These are phyloP conservation scores for Scaptodrosophila lebanonensis DNA, from an alignment of 1,140 invertebrate genomes.

Conservation along the genomic window DNA sequence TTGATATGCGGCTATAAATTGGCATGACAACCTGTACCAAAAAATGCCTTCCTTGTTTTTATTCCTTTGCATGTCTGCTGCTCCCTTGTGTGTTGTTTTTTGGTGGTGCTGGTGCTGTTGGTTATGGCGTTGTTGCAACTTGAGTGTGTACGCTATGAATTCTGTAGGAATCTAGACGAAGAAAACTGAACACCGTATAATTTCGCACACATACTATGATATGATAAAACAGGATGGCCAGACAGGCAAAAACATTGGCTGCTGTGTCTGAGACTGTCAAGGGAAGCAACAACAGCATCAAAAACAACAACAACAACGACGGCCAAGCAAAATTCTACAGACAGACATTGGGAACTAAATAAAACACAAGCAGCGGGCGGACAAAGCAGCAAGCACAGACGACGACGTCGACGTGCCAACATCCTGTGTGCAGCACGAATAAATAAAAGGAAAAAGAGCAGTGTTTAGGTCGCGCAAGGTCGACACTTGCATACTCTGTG, in stretches of 20 bases:
- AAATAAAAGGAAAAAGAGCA: slow-evolving; percentile 14
- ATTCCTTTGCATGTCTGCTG: too few relatives aligned
- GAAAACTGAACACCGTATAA: neutral
- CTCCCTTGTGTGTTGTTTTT: too few relatives aligned
- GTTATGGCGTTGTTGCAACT: slow-evolving; percentile 2
- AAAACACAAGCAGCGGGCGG: slow-evolving; percentile 21
- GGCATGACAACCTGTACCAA: too few relatives aligned
- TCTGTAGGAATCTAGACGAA: neutral
- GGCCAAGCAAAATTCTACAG: too few relatives aligned
- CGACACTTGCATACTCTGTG: too few relatives aligned
- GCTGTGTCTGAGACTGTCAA: neutral
- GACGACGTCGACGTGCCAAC: slow-evolving; percentile 42
- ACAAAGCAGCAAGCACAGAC: slow-evolving; percentile 33
- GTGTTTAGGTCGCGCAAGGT: too few relatives aligned
- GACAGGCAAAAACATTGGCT: neutral
- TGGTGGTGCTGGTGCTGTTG: too few relatives aligned
- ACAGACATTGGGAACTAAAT: slow-evolving; percentile 25
- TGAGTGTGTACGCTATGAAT: neutral
- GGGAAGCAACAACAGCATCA: slow-evolving; percentile 26
- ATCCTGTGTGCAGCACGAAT: slow-evolving; percentile 46
- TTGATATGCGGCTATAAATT: too few relatives aligned
- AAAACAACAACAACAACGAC: slow-evolving; percentile 26
- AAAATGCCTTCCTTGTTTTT: too few relatives aligned
- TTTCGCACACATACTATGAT: neutral
- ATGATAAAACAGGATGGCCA: neutral